phyloP scores from a whole-genome alignment of 1,140 invertebrate genomes.

The Pachypeltis micranthus region DNA sequence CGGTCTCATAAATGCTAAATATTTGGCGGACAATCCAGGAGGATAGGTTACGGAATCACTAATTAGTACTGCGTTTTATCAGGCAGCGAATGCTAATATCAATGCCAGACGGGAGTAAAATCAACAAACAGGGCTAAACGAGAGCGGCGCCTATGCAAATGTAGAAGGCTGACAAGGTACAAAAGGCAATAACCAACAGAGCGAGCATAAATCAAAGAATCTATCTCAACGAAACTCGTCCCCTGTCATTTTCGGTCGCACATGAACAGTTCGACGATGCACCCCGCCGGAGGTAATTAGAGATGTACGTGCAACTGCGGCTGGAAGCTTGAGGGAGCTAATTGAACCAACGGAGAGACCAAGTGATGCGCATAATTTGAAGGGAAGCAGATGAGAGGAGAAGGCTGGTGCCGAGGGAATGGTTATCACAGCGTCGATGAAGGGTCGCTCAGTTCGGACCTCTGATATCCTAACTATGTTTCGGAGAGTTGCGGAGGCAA shows the following conservation, averaged over 20 bases:
- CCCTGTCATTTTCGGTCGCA: background rate
- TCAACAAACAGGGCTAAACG: too few relatives aligned
- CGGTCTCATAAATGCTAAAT: too few relatives aligned
- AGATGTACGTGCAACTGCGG: constrained; percentile 8
- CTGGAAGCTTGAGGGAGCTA: constrained; percentile 2
- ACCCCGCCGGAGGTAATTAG: constrained; percentile 1
- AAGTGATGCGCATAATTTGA: constrained; percentile 12
- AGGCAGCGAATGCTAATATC: too few relatives aligned
- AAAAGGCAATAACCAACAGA: background rate
- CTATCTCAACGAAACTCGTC: background rate
- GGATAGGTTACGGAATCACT: too few relatives aligned
- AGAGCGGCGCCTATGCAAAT: too few relatives aligned
- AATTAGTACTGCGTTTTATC: too few relatives aligned
- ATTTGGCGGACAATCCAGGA: too few relatives aligned
- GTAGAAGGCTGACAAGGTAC: too few relatives aligned
- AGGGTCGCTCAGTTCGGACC: background rate
- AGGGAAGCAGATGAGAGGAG: background rate
- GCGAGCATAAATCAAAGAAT: background rate
- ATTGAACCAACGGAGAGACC: background rate
- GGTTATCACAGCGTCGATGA: background rate
- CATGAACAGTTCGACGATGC: constrained; percentile 1
- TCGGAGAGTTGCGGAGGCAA: background rate
- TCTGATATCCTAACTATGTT: background rate
- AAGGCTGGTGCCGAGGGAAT: background rate
- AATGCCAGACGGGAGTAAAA: too few relatives aligned